Conservation (phyloP, 2,888 invertebrate species). For the Acleris sparsana region DNA sequence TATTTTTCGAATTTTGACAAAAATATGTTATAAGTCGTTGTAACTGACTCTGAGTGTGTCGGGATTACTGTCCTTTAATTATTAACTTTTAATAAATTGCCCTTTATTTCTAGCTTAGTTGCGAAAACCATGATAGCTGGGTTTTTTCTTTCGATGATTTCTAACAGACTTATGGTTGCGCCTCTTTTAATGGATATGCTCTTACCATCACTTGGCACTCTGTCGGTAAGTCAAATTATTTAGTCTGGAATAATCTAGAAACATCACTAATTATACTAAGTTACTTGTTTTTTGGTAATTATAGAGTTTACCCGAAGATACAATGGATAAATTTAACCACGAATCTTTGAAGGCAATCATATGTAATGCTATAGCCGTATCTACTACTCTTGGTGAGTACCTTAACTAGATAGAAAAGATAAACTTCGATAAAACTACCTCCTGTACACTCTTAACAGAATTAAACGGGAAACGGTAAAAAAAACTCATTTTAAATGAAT, state of each 20-base stretch:
- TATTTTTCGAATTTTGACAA: too few relatives aligned
- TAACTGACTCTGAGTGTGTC: too few relatives aligned
- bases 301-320: too few relatives aligned
- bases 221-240: constrained; percentile 48
- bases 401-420: neutral
- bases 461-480: too few relatives aligned
- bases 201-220: constrained; percentile 44
- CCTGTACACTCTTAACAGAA: too few relatives aligned
- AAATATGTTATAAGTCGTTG: too few relatives aligned
- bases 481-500: too few relatives aligned
- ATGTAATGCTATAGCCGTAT: constrained; percentile 10
- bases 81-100: neutral
- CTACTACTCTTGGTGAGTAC: constrained; percentile 17
- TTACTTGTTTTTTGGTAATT: too few relatives aligned
- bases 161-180: constrained; percentile 55
- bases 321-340: neutral
- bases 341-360: neutral
- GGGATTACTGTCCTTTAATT: too few relatives aligned
- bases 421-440: too few relatives aligned
- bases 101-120: constrained; percentile 56
- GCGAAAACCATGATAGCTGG: constrained; percentile 59
- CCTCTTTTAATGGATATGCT: constrained; percentile 54
- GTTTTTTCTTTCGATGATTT: constrained; percentile 62
- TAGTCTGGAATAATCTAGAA: too few relatives aligned
- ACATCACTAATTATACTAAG: too few relatives aligned